phyloP scores from a whole-genome alignment of 2,113 vertebrate genomes.

The Apteryx owenii region DNA sequence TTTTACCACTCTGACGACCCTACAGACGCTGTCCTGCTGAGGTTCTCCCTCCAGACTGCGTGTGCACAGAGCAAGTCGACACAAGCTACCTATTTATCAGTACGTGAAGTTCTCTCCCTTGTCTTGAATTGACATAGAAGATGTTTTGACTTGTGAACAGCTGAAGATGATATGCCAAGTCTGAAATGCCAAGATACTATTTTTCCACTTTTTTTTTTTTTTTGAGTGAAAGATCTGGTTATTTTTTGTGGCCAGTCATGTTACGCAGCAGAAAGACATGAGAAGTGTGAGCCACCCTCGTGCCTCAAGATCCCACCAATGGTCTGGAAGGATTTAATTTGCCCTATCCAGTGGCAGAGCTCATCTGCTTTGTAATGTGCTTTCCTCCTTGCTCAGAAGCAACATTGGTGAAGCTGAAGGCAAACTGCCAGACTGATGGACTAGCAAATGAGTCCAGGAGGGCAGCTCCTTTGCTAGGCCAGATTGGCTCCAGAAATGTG shows the following conservation, averaged over 20 bases:
- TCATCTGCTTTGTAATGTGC: neutral
- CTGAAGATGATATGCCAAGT: neutral
- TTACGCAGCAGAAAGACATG: neutral
- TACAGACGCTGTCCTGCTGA: neutral
- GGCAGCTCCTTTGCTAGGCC: neutral
- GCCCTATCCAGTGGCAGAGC: neutral
- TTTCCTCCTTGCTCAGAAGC: neutral
- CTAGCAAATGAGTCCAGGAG: neutral
- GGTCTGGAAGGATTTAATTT: neutral
- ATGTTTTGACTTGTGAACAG: neutral
- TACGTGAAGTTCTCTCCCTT: neutral
- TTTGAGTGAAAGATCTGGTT: neutral
- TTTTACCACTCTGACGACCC: neutral
- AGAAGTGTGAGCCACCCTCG: neutral
- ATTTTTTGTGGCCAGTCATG: neutral
- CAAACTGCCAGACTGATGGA: neutral
- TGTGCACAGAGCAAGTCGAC: neutral
- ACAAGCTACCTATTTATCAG: neutral
- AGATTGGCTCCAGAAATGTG: neutral
- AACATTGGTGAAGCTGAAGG: neutral
- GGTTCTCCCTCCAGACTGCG: neutral
- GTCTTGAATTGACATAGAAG: neutral
- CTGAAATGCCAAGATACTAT: neutral
- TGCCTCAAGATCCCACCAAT: neutral
- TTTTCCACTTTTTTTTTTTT: neutral